phyloP scores from a whole-genome alignment of 92 coral and sea anemone genomes.

The Nematostella vectensis region DNA sequence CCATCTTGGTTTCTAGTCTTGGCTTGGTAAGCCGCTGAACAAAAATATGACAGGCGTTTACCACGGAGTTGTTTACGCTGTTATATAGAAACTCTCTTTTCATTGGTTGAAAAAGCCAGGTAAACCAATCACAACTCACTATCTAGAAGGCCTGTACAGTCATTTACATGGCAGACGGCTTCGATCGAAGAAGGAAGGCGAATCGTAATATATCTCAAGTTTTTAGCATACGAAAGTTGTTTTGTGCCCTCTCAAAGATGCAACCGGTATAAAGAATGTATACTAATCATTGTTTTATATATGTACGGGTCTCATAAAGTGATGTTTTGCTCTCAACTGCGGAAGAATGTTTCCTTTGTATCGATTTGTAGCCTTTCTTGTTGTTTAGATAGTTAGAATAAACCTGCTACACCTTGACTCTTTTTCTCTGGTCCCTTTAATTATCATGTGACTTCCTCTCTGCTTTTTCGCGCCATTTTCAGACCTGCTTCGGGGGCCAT shows the following conservation, averaged over 20 bases:
- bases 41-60: neutral
- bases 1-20: neutral
- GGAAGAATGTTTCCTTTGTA: neutral
- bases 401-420: neutral
- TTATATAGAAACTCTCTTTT: neutral
- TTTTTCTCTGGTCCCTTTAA: neutral
- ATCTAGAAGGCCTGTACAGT: neutral
- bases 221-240: neutral
- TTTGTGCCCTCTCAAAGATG: neutral
- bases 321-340: neutral
- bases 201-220: neutral
- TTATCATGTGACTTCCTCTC: neutral
- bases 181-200: neutral
- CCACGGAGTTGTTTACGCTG: neutral
- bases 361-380: no score
- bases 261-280: neutral
- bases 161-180: neutral
- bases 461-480: neutral
- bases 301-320: neutral
- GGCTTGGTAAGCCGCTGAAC: neutral
- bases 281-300: neutral
- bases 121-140: neutral
- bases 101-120: neutral
- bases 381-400: neutral
- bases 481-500: neutral